Conservation (phyloP, 2,888 invertebrate genomes). For the Netelia virgata region DNA sequence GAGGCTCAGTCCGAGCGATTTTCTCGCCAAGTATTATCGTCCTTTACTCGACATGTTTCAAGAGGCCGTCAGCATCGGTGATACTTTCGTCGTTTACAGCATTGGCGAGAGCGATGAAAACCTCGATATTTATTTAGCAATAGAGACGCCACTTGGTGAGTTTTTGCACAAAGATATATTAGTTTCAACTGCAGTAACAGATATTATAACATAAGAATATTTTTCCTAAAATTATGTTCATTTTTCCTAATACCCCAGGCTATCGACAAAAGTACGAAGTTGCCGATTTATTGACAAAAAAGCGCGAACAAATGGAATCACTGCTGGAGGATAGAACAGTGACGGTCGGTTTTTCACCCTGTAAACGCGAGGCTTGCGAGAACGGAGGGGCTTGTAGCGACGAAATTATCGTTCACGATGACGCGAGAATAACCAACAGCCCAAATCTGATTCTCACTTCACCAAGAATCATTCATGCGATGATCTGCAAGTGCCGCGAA, state of each 20-base stretch:
- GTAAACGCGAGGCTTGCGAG: conserved; percentile 90
- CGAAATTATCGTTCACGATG: conserved; percentile 89
- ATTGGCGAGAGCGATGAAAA: conserved; percentile 89
- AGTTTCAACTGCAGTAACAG: conserved; percentile 17
- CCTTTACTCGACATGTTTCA: conserved; percentile 90
- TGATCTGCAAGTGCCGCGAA: conserved; percentile 92
- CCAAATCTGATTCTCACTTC: conserved; percentile 93
- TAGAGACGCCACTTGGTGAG: conserved; percentile 86
- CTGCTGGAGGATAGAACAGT: conserved; percentile 88
- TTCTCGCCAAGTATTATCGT: conserved; percentile 92
- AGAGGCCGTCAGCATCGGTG: conserved; percentile 88
- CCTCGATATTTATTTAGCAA: conserved; percentile 91
- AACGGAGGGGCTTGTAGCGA: conserved; percentile 93
- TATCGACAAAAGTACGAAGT: conserved; percentile 89
- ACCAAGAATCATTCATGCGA: conserved; percentile 92
- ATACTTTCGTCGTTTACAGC: conserved; percentile 90
- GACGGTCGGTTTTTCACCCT: conserved; percentile 92
- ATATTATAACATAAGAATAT: conserved; percentile 1
- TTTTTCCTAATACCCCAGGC: conserved; percentile 74
- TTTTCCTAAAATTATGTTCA: too few relatives aligned
- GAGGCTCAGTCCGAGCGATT: conserved; percentile 91
- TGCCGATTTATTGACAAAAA: conserved; percentile 88
- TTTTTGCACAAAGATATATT: conserved; percentile 18
- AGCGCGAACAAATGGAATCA: conserved; percentile 88
- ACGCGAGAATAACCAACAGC: conserved; percentile 92